These are phyloP conservation scores for Trachelus iudaicus DNA, from an alignment of 2,888 invertebrate species.

Conservation along the genomic window DNA sequence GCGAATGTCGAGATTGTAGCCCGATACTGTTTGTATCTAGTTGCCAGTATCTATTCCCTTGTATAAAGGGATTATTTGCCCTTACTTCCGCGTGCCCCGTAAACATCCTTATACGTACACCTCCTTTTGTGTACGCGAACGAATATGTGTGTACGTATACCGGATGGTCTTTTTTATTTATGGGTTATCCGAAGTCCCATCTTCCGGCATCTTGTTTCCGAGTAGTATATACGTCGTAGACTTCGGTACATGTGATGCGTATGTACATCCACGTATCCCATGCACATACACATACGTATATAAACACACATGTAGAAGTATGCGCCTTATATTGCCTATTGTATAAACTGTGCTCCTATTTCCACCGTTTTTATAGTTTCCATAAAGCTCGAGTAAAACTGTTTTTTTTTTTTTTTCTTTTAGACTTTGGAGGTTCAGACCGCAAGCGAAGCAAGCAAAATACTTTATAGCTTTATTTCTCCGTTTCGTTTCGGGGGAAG, in stretches of 20 bases:
- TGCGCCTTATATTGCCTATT: constrained; percentile 12
- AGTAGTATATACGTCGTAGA: constrained; percentile 2
- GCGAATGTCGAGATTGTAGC: not conserved
- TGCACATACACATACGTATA: not conserved
- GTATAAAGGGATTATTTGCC: not conserved
- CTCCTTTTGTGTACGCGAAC: not conserved
- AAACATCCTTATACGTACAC: not conserved
- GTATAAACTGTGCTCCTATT: constrained; percentile 12
- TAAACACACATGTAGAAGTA: not conserved
- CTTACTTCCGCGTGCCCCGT: not conserved
- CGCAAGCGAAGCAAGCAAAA: not conserved
- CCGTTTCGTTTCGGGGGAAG: not conserved
- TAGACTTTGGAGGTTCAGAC: not conserved
- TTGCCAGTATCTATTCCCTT: not conserved
- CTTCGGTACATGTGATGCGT: not conserved
- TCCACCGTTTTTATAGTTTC: constrained; percentile 12
- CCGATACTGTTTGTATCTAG: not conserved
- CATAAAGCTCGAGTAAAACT: constrained; percentile 11
- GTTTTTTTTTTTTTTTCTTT: not conserved
- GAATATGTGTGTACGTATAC: constrained; percentile 26
- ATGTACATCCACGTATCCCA: not conserved
- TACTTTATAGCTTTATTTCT: not conserved
- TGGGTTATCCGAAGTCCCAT: constrained; percentile 34
- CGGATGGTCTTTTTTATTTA: constrained; percentile 48
- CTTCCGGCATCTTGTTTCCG: constrained; percentile 24